These are phyloP conservation scores for Choristoneura rosaceana DNA, from an alignment of 2,888 invertebrate species.

Conservation along the genomic window DNA sequence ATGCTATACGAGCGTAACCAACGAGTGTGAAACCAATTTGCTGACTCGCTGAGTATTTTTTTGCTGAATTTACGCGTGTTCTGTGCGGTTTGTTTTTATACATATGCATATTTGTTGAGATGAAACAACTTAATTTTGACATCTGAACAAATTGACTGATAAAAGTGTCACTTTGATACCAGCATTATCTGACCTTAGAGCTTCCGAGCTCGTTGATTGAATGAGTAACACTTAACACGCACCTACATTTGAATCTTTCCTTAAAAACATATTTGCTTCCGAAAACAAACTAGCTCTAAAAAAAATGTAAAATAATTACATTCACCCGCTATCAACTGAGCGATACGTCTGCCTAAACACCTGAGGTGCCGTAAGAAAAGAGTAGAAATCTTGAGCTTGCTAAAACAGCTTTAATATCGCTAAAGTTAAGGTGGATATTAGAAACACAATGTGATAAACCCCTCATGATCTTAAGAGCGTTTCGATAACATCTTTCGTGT, in stretches of 20 bases:
- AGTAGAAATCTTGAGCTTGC: not conserved
- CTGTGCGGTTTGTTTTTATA: not conserved
- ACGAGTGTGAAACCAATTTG: too few relatives aligned
- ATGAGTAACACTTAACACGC: slow-evolving; percentile 6
- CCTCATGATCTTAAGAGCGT: slow-evolving; percentile 23
- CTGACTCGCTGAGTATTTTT: too few relatives aligned
- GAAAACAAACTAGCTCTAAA: not conserved
- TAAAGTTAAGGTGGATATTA: slow-evolving; percentile 6
- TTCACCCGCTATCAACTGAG: not conserved
- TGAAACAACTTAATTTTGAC: not conserved
- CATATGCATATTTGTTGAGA: not conserved
- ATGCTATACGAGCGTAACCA: too few relatives aligned
- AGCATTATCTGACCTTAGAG: slow-evolving; percentile 28
- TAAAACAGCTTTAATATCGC: not conserved
- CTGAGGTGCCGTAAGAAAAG: not conserved
- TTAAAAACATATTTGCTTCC: not conserved
- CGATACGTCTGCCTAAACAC: not conserved
- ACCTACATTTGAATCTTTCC: slow-evolving; percentile 1
- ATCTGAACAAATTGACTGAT: slow-evolving; percentile 28
- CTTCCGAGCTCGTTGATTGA: not conserved
- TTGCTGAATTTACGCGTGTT: too few relatives aligned
- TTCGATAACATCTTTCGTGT: slow-evolving; percentile 54
- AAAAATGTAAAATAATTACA: not conserved
- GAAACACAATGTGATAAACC: slow-evolving; percentile 1
- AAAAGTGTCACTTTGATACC: slow-evolving; percentile 18